Evolutionary conservation across 2,888 invertebrate genomes (phyloP), one percentile per base, ranked within the genome.

Genomic region (Parnassius mnemosyne): DNA sequence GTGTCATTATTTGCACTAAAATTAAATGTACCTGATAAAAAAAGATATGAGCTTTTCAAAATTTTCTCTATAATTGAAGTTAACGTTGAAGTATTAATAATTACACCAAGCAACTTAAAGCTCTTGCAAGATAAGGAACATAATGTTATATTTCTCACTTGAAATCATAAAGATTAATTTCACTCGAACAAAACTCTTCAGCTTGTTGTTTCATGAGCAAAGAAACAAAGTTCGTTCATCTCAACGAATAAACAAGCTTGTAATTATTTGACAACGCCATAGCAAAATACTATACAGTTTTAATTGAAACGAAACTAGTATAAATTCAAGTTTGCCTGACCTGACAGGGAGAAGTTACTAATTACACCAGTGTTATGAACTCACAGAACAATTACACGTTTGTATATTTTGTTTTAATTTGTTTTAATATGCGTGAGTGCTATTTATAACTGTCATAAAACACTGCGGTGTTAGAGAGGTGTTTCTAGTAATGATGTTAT

Each of bases 301-400:
- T 84, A 85, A 87, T 84, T 85, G 79, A 84, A 85, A 84, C 78
- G 80, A 80, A 85, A 83, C 80, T 81, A 83, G 75, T 75, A 72
- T 78, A 83, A 81, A 79, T 76, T 75, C 70, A 77, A 79, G 76
- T 72, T 69, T 67, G 72, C 79, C 84, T 82, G 81, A 84, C 82
- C 83, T 73, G 74, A 71, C 73, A 76, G 74, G 77, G 1, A 74
- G 68, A 70, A 76, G 75, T 75, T 78, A 54, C 47, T 60, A 58
- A 63, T 58, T 62, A 57, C 58, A 58, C 46, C 54, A 51, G 53
- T 34, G 58, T 44, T 50, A 13, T 43, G 46, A 58, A 54, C 50
- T 54, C 54, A 41, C 47, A 12, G 47, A 57, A 41, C 42, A 53
- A 57, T 49, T 57, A 57, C 49, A 57, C 46, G 49, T 57, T 42